Base-by-base conservation (phyloP, 2,113 vertebrate species). In the Steatornis caripensis region DNA sequence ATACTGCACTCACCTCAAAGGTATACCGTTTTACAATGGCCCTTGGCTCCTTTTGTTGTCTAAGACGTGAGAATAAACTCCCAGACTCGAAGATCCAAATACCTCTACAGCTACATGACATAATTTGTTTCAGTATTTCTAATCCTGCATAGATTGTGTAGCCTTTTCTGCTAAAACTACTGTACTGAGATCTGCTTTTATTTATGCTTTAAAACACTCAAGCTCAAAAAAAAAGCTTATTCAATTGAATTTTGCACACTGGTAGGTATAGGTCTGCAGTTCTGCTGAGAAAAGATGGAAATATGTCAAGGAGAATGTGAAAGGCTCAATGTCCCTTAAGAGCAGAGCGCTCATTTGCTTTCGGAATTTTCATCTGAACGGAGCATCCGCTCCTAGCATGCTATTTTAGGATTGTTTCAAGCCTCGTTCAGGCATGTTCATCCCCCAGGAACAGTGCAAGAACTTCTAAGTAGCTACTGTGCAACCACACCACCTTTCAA, bases 391-490 rank as follows among this genome's bases (percentile, higher is more conserved):
- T 94, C 89, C 88, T 87, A 70, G 68, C 71, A 62, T 69, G 90
- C 93, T 97, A 96, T 94, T 96, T 96, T 86, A 94, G 91, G 75
- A 94, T 48, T 71, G 48, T 74, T 93, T 87, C 80, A 87, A 95
- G 86, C 84, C 74, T 82, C 5, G 1, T 57, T 90, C 54, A 84
- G 65, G 57, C 41, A 4, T 6, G 14, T 79, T 91, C 84, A 62
- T 49, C n/a, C 66, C 81, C 84, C 46, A 53, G 26, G 45, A 95
- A 75, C 49, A 62, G 30, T 34, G 65, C 39, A 66, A 93, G 88
- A 97, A 95, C 53, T 95, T 87, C 0, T 10, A 89, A 83, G 70
- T 5, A 83, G 84, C 49, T 96, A 91, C 60, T 51, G 55, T 57
- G 78, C 95, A 51, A 92, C 8, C n/a, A 83, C 58, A 84, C 15